Evolutionary conservation across 2,113 vertebrate species (phyloP).

Genomic region (Scortum barcoo): DNA sequence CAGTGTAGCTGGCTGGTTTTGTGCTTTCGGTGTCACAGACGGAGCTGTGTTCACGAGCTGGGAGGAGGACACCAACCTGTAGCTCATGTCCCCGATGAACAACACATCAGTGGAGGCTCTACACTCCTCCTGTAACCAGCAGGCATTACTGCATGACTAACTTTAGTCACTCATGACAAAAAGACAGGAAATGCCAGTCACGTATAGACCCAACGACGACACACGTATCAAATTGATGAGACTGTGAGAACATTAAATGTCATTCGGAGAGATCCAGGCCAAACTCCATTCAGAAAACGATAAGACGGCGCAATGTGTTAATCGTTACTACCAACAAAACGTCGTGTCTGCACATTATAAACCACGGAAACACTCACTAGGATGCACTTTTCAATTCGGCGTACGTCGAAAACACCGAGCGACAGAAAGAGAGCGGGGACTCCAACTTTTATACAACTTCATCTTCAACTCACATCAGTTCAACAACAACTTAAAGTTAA

Average conservation of each 20-base stretch:
- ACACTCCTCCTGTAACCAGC: not conserved
- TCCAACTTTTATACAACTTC: no score
- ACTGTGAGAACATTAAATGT: not conserved
- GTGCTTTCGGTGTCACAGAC: not conserved
- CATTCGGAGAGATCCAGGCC: not conserved
- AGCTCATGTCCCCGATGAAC: no score
- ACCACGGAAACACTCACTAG: not conserved
- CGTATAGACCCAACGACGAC: not conserved
- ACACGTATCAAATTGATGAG: not conserved
- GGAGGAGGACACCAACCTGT: not conserved
- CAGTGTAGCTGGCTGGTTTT: not conserved
- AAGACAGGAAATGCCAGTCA: slow-evolving; percentile 52
- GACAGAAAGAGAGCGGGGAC: not conserved
- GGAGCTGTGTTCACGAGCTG: slow-evolving; percentile 27
- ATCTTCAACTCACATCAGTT: not conserved
- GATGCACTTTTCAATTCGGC: not conserved
- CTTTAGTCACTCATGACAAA: slow-evolving; percentile 14
- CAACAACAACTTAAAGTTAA: not conserved
- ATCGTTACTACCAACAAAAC: not conserved
- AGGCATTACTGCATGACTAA: not conserved
- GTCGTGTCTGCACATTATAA: no score
- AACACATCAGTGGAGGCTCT: not conserved
- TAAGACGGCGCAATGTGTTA: not conserved
- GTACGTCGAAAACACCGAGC: not conserved
- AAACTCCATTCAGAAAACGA: slow-evolving; percentile 11